Evolutionary conservation across 2,888 invertebrate genomes (phyloP), one percentile per base, ranked within the genome.

Genomic region (Linyphia triangularis): DNA sequence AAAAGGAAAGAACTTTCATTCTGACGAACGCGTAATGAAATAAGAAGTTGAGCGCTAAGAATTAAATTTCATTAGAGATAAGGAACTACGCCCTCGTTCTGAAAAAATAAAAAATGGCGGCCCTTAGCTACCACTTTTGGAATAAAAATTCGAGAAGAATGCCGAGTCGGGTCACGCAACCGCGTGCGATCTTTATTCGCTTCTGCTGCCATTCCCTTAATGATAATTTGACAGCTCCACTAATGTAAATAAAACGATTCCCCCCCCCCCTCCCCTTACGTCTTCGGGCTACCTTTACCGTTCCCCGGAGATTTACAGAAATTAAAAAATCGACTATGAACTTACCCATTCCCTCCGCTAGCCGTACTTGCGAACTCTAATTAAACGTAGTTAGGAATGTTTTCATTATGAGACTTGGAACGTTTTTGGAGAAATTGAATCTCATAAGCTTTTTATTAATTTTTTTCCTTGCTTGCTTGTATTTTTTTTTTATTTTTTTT

Each of bases 31-130:
- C 85, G 26, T 85, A 85, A 78, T 85, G 85, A 85, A 85, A 85
- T 85, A 85, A 85, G 67, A 77, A 77, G 61, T 78, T 43, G 67
- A 69, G 67, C 61, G 61, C 59, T 28, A 70, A 77, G 77, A 85
- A 85, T 85, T 85, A 85, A 85, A 85, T 85, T 85, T 85, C 85
- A 85, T 85, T 85, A 85, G n/a, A 51, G 61, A 69, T 67, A 43
- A 65, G 57, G 40, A 70, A 59, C 28, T 33, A 33, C 61, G 6
- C 37, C 37, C 22, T 6, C 24, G 13, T 24, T 9, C 7, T 7
- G 6, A 22, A 33, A 67, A 67, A 28, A 67, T 33, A 24, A 65
- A 30, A 43, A 65, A 19, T 22, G 26, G 26, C 7, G 28, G 28
- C 33, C 33, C 67, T 67, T 67, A 33, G 67, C 67, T 67, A 67